Percentiles rank a stretch among this genome's conserved stretches.
Evolutionary conservation across 2,113 vertebrate species (phyloP).

Genomic region (Coracopsis vasa): DNA sequence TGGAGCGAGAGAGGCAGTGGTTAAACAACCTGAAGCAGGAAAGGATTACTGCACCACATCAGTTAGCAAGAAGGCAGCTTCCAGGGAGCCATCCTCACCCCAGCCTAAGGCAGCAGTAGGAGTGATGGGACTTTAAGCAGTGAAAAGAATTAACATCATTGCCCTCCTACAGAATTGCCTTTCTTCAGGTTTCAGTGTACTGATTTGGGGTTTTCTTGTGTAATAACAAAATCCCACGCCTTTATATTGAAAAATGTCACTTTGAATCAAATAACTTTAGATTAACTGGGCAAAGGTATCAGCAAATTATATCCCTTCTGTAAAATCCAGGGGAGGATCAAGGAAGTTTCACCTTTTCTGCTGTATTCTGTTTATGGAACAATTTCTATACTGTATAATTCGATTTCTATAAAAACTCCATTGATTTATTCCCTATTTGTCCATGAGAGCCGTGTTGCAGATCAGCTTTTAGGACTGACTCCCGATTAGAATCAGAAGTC

Average conservation of each 20-base stretch:
- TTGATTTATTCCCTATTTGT: conserved; percentile 41
- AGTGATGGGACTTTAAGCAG: neutral
- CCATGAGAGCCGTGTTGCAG: neutral
- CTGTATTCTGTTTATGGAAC: neutral
- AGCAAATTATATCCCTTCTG: neutral
- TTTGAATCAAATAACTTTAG: neutral
- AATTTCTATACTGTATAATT: neutral
- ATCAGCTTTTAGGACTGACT: conserved; percentile 5
- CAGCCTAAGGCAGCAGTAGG: neutral
- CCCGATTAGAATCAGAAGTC: conserved; percentile 37
- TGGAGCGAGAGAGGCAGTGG: neutral
- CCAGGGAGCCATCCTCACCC: neutral
- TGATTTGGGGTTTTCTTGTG: neutral
- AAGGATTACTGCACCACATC: neutral
- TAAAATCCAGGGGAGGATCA: neutral
- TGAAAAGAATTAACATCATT: neutral
- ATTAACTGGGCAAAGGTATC: neutral
- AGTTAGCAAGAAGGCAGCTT: neutral
- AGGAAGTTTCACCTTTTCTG: neutral
- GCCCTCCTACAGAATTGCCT: neutral
- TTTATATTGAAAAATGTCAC: neutral
- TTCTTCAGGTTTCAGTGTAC: neutral
- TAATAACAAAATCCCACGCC: neutral
- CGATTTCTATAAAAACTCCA: neutral
- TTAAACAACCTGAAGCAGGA: neutral